phyloP scores from a whole-genome alignment of 2,888 invertebrate genomes.

The Proisotoma minuta region DNA sequence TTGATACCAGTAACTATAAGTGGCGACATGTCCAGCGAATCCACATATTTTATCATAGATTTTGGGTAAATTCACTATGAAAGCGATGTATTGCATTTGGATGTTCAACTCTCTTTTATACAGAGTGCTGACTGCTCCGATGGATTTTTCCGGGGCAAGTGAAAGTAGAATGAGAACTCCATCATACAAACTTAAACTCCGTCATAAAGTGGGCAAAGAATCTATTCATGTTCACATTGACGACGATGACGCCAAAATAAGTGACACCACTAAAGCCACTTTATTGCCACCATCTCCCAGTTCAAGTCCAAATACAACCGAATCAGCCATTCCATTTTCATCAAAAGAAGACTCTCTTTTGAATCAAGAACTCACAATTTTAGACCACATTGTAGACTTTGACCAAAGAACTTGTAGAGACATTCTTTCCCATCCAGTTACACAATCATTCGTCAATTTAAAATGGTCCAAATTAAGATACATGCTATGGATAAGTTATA shows the following conservation, averaged over 20 bases:
- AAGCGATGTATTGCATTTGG: background rate
- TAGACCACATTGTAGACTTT: slow-evolving; percentile 7
- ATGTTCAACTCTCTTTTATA: background rate
- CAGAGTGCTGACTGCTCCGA: background rate
- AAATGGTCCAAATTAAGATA: slow-evolving; percentile 16
- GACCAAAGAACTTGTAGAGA: background rate
- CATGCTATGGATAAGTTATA: background rate
- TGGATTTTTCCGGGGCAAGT: too few species aligned
- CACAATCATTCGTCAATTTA: slow-evolving; percentile 9
- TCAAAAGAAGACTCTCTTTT: background rate
- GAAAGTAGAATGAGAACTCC: too few species aligned
- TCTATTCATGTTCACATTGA: too few species aligned
- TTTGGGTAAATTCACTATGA: background rate
- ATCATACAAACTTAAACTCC: too few species aligned
- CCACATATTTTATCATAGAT: background rate
- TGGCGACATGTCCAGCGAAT: background rate
- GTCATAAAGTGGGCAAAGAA: too few species aligned
- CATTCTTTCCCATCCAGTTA: slow-evolving; percentile 14
- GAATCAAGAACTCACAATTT: background rate
- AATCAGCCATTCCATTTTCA: too few species aligned
- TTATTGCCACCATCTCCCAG: too few species aligned
- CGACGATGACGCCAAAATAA: too few species aligned
- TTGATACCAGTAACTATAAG: background rate
- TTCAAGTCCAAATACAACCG: too few species aligned
- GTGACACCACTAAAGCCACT: too few species aligned